These are phyloP conservation scores for crab-eating macaque (Macaca fascicularis) DNA, from an alignment of 2,113 vertebrate species.

Conservation along the genomic window DNA sequence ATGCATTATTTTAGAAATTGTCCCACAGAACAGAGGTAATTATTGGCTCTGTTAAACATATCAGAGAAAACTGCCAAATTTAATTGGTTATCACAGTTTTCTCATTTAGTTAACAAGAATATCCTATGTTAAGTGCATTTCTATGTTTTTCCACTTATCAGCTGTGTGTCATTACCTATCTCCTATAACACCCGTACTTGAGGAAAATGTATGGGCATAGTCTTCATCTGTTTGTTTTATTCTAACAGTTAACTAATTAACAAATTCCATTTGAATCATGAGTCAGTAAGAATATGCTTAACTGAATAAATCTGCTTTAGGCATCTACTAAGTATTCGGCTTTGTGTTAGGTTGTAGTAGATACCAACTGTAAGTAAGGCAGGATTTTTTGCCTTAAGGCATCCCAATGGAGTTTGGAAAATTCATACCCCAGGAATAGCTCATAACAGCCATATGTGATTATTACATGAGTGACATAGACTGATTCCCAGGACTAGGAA, in stretches of 20 bases:
- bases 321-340: not conserved
- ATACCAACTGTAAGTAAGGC: not conserved
- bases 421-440: not conserved
- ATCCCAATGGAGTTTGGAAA: not conserved
- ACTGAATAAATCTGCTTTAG: not conserved
- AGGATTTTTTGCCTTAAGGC: not conserved
- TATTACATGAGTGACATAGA: not conserved
- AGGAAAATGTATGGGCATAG: not conserved
- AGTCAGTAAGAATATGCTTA: constrained; percentile 14
- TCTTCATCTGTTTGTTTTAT: not conserved
- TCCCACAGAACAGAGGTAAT: constrained; percentile 55
- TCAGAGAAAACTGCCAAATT: constrained; percentile 55
- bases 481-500: not conserved
- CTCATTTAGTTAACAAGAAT: constrained; percentile 58
- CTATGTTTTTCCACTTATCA: not conserved
- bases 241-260: not conserved
- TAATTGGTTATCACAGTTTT: constrained; percentile 60
- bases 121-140: not conserved
- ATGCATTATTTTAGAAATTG: constrained; percentile 49
- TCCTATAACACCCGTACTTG: not conserved
- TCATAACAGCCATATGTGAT: not conserved
- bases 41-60: constrained; percentile 64
- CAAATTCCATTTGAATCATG: not conserved
- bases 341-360: not conserved
- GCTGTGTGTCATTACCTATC: constrained; percentile 13